Conservation (phyloP, 2,888 invertebrate species). For the Rhaphigaster nebulosa region DNA sequence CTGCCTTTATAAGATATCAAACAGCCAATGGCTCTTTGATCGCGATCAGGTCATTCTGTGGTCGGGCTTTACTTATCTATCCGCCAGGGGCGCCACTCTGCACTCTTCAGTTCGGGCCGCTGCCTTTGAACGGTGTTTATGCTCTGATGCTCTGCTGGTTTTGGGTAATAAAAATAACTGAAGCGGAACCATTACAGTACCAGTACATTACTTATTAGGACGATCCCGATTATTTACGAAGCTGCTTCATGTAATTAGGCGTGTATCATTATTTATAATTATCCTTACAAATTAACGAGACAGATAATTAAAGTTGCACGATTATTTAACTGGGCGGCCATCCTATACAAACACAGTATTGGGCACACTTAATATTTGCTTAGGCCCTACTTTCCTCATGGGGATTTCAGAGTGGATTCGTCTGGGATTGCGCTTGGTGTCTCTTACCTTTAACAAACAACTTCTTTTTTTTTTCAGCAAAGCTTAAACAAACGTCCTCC, state of each 20-base stretch:
- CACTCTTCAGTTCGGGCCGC: not conserved
- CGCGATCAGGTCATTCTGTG: not conserved
- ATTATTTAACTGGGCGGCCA: not conserved
- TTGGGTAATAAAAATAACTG: not conserved
- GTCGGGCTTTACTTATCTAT: not conserved
- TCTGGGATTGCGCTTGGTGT: not conserved
- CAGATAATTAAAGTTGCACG: not conserved
- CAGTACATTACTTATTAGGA: not conserved
- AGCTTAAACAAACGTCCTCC: too few relatives aligned
- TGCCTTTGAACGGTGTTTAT: not conserved
- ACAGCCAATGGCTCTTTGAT: slow-evolving; percentile 6
- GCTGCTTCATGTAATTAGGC: not conserved
- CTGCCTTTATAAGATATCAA: not conserved
- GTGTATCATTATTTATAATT: not conserved
- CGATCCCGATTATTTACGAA: not conserved
- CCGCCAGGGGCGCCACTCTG: not conserved
- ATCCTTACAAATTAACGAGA: not conserved
- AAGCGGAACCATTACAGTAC: not conserved
- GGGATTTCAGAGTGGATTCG: not conserved
- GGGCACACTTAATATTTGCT: too few relatives aligned
- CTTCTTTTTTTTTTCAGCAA: too few relatives aligned
- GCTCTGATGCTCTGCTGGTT: not conserved
- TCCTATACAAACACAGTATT: not conserved
- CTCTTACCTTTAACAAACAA: too few relatives aligned
- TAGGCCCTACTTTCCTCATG: not conserved